Percentiles rank a stretch among this genome's conserved stretches.
These are phyloP conservation scores for Andrena camellia DNA, from an alignment of 2,888 invertebrate species.

Conservation along the genomic window DNA sequence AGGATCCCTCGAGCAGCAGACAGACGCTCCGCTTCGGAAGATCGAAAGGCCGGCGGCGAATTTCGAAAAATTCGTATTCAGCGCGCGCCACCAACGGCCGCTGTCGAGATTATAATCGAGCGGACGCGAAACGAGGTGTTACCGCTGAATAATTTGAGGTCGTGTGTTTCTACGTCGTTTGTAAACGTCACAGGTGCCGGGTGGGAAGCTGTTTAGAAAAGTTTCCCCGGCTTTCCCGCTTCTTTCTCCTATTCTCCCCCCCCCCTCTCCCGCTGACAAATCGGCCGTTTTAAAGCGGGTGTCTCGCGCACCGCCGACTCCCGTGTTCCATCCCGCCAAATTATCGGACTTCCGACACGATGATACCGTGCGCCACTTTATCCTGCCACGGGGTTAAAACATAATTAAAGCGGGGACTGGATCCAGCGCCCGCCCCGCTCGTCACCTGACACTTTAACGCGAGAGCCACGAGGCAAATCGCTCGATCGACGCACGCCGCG, in stretches of 20 bases:
- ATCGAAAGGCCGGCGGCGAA: neutral
- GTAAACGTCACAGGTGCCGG: conserved; percentile 63
- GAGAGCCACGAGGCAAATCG: conserved; percentile 1
- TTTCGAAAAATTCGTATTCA: conserved; percentile 46
- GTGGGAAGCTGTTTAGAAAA: conserved; percentile 60
- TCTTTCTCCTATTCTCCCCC: conserved; percentile 48
- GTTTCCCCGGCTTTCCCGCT: conserved; percentile 59
- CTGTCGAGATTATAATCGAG: conserved; percentile 65
- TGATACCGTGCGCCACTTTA: conserved; percentile 7
- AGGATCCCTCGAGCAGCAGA: neutral
- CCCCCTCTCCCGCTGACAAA: conserved; percentile 68
- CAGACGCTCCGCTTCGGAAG: neutral
- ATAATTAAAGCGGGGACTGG: conserved; percentile 7
- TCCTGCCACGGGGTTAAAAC: conserved; percentile 1
- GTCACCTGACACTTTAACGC: neutral
- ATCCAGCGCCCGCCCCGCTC: neutral
- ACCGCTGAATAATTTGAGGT: conserved; percentile 67
- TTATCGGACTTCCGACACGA: conserved; percentile 26
- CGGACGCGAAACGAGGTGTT: conserved; percentile 58
- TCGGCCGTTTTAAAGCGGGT: conserved; percentile 66
- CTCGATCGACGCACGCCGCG: neutral
- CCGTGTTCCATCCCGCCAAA: conserved; percentile 23
- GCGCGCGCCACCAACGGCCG: neutral
- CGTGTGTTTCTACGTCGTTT: conserved; percentile 64
- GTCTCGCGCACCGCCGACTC: conserved; percentile 37